Conservation (phyloP, 1,140 invertebrate genomes). For the Muscidifurax raptorellus region DNA sequence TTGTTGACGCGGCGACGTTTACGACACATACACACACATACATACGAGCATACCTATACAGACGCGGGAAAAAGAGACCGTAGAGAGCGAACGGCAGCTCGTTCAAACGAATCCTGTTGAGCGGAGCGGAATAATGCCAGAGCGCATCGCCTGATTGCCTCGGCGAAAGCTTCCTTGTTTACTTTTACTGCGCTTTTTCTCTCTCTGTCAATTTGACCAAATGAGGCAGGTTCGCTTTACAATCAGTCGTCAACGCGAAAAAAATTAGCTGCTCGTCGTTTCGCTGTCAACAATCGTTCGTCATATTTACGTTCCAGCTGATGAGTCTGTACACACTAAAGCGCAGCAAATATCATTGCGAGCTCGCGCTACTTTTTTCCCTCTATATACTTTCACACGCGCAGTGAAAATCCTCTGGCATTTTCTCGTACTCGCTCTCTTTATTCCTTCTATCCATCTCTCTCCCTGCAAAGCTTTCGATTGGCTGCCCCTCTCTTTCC, state of each 20-base stretch:
- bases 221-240: too few species aligned
- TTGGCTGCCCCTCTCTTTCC: constrained; percentile 8
- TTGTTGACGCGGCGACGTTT: neutral
- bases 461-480: constrained; percentile 32
- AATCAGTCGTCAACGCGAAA: too few species aligned
- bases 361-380: neutral
- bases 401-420: neutral
- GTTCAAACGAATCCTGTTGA: neutral
- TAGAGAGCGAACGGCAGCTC: neutral
- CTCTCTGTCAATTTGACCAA: neutral
- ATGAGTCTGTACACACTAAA: too few species aligned
- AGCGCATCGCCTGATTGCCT: neutral
- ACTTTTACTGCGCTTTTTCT: neutral
- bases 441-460: neutral
- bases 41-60: neutral
- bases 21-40: too few species aligned
- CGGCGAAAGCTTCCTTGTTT: neutral
- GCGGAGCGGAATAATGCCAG: neutral
- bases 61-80: neutral
- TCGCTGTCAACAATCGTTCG: too few species aligned
- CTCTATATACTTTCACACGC: too few species aligned
- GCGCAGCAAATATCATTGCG: too few species aligned
- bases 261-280: too few species aligned
- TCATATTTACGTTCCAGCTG: too few species aligned
- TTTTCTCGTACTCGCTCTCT: neutral